Conservation (phyloP, 2,113 vertebrate species). For the human (Homo sapiens) region DNA sequence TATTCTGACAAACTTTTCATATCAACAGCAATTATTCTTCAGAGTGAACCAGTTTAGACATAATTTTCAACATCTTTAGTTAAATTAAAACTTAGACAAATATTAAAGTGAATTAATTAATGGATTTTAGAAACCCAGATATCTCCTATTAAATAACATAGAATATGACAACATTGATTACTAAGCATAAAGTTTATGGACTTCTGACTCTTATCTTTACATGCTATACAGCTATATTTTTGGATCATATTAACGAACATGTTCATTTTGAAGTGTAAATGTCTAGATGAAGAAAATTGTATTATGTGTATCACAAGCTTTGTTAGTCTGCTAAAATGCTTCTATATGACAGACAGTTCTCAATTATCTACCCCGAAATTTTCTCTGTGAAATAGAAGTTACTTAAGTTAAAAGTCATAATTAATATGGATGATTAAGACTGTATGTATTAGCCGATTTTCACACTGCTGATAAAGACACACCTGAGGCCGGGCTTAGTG, state of each 20-base stretch:
- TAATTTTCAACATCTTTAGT: not conserved
- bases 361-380: not conserved
- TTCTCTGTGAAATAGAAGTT: not conserved
- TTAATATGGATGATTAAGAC: not conserved
- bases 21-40: constrained; percentile 25
- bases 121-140: not conserved
- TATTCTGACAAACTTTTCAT: constrained; percentile 1
- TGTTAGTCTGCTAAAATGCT: not conserved
- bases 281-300: not conserved
- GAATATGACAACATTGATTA: not conserved
- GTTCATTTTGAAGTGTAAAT: not conserved
- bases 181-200: not conserved
- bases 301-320: not conserved
- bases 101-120: not conserved
- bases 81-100: not conserved
- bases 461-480: no score
- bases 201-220: not conserved
- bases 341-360: not conserved
- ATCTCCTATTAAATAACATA: constrained; percentile 1
- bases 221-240: not conserved
- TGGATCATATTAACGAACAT: not conserved
- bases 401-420: not conserved
- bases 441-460: no score
- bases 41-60: not conserved
- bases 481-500: no score